Evolutionary conservation across 1,140 invertebrate genomes (phyloP).

Genomic region (Monochamus saltuarius): DNA sequence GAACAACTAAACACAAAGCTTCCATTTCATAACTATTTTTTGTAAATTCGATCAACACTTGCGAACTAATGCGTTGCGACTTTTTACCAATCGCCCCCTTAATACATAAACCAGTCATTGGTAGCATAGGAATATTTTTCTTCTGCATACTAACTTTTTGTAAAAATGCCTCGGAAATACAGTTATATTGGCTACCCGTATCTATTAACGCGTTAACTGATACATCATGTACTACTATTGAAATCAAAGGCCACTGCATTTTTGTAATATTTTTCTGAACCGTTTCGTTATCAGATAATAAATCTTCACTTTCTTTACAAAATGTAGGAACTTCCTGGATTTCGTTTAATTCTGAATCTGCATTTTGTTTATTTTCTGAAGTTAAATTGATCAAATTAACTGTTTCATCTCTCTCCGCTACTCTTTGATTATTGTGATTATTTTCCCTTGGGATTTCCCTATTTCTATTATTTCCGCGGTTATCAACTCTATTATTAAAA

Average conservation of each 20-base stretch:
- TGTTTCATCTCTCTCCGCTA: neutral
- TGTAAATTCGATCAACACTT: neutral
- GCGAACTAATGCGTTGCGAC: neutral
- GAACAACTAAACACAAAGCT: neutral
- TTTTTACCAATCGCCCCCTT: no score
- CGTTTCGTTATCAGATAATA: neutral
- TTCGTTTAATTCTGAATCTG: neutral
- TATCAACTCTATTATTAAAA: neutral
- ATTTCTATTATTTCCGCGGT: neutral
- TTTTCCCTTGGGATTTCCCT: neutral
- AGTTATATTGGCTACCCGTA: neutral
- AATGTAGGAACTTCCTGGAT: neutral
- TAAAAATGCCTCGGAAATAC: constrained; percentile 3
- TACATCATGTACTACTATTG: neutral
- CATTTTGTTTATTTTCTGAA: neutral
- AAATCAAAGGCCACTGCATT: neutral
- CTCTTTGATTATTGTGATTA: neutral
- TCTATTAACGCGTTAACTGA: neutral
- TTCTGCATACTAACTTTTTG: neutral
- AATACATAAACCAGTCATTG: neutral
- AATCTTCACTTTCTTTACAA: neutral
- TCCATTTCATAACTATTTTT: neutral
- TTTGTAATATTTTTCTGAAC: neutral
- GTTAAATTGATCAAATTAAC: no score
- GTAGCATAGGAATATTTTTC: neutral